A percentile compares a stretch with the other conserved stretches of the same genome.
Conservation (phyloP, 2,888 invertebrate genomes). For the Cordilura impudica region DNA sequence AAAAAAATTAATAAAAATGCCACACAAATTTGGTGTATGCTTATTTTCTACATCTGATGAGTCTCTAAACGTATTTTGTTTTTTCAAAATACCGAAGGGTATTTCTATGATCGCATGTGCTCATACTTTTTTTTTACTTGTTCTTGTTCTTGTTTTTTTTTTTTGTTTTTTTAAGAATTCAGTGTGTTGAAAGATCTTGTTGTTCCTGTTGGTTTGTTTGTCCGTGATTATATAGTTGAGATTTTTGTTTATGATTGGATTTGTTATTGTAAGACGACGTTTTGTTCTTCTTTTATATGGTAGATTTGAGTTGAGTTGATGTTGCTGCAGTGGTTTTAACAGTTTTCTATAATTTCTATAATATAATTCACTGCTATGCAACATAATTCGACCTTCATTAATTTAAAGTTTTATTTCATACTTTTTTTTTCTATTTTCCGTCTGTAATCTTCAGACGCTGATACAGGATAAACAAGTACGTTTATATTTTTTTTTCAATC, state of each 20-base stretch:
- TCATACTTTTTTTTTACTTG: too few relatives aligned
- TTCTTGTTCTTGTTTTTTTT: not conserved
- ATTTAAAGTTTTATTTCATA: not conserved
- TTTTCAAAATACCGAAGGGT: too few relatives aligned
- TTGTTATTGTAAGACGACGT: not conserved
- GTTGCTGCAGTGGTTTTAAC: not conserved
- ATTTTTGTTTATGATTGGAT: slow-evolving; percentile 40
- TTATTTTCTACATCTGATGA: too few relatives aligned
- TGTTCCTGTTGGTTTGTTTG: slow-evolving; percentile 27
- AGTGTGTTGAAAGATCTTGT: slow-evolving; percentile 59
- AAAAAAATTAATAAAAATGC: too few relatives aligned
- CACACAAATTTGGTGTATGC: too few relatives aligned
- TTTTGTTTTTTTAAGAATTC: too few relatives aligned
- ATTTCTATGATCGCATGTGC: too few relatives aligned
- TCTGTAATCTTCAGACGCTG: not conserved
- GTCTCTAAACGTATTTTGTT: too few relatives aligned
- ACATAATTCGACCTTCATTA: slow-evolving; percentile 39
- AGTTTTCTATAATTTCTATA: slow-evolving; percentile 3
- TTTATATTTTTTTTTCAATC: not conserved
- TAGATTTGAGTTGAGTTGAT: not conserved
- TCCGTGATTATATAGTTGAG: slow-evolving; percentile 41
- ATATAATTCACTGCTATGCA: slow-evolving; percentile 1
- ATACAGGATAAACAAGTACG: slow-evolving; percentile 1
- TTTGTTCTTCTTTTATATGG: slow-evolving; percentile 1
- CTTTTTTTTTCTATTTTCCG: slow-evolving; percentile 11